phyloP scores from a whole-genome alignment of 2,888 invertebrate genomes.

The Nowickia ferox region DNA sequence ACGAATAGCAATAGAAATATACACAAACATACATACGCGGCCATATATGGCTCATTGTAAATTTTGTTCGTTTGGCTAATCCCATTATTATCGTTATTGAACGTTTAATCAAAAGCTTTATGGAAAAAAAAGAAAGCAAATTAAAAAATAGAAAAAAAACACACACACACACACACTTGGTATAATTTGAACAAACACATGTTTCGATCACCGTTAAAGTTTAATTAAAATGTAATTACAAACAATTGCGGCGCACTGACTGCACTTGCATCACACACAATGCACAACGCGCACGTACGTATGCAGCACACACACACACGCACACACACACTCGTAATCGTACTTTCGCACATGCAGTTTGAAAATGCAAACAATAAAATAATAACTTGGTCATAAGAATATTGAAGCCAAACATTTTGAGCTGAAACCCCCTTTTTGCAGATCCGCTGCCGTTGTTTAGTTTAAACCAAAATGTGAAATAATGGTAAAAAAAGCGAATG shows the following conservation, averaged over 20 bases:
- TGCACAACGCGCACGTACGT: not conserved
- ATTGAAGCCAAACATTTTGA: conserved; percentile 49
- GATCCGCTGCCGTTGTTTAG: not conserved
- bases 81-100: conserved; percentile 53
- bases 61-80: conserved; percentile 33
- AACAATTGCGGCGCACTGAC: conserved; percentile 63
- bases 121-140: conserved; percentile 6
- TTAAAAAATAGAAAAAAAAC: conserved; percentile 26
- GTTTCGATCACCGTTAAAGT: conserved; percentile 68
- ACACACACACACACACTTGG: conserved; percentile 21
- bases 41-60: conserved; percentile 12
- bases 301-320: not conserved
- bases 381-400: conserved; percentile 47
- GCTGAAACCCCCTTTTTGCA: not conserved
- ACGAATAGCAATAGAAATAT: not conserved
- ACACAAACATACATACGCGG: not conserved
- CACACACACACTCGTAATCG: not conserved
- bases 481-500: not conserved
- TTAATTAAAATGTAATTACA: conserved; percentile 71
- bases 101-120: conserved; percentile 54
- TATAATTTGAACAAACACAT: conserved; percentile 63
- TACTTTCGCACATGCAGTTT: conserved; percentile 53
- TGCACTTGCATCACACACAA: conserved; percentile 39
- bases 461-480: conserved; percentile 6
- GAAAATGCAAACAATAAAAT: conserved; percentile 43